Evolutionary conservation across 2,113 vertebrate species (phyloP).

Genomic region (Oryzias celebensis): DNA sequence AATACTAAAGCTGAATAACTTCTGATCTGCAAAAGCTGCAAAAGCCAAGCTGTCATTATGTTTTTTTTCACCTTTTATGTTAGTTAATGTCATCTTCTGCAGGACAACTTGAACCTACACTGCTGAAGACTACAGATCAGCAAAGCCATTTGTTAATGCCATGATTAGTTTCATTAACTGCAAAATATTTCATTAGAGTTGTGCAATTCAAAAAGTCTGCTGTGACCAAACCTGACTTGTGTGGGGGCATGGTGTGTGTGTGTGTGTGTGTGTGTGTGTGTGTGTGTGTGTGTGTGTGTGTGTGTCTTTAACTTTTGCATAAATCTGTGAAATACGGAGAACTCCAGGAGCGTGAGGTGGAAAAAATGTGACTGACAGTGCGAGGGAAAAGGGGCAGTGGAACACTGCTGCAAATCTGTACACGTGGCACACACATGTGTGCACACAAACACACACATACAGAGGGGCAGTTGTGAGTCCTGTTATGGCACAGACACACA

Average conservation of each 20-base stretch:
- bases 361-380: conserved; percentile 21
- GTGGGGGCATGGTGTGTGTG: not conserved
- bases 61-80: too few species aligned
- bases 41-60: too few species aligned
- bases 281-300: conserved; percentile 3
- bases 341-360: conserved; percentile 19
- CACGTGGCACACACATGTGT: conserved; percentile 42
- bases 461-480: conserved; percentile 1
- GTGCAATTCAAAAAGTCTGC: too few species aligned
- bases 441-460: conserved; percentile 13
- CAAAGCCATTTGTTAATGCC: too few species aligned
- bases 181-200: too few species aligned
- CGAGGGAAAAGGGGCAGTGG: conserved; percentile 15
- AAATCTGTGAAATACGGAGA: conserved; percentile 24
- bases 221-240: too few species aligned
- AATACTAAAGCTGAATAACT: too few species aligned
- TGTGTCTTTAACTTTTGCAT: conserved; percentile 3
- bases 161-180: too few species aligned
- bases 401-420: conserved; percentile 41
- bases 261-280: conserved; percentile 5
- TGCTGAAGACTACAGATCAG: too few species aligned
- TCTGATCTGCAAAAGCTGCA: too few species aligned
- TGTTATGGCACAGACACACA: conserved; percentile 1
- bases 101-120: too few species aligned
- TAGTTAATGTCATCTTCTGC: too few species aligned